Evolutionary conservation across 1,140 invertebrate genomes (phyloP), one percentile per base, ranked within the genome.

Genomic region (Penaeus chinensis): DNA sequence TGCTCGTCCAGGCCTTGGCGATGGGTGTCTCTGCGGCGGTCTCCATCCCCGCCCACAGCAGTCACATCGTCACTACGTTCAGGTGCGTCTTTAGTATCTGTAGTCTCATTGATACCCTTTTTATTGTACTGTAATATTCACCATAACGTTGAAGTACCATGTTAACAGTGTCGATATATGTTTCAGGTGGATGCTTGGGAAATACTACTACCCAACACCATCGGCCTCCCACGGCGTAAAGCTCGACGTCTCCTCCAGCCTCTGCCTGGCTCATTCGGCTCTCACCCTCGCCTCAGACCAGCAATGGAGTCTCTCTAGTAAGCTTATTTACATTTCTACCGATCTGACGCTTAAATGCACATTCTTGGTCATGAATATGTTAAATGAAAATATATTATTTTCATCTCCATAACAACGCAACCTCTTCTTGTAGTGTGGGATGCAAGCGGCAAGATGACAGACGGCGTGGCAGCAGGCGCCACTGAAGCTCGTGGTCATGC

Each of bases 231-330:
- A 24, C 22, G 10, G 24, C 5, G 16, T 54, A 2, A 54, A 54
- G 54, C n/a, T 60, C 4, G 77, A 85, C 37, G 42, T 85, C 16
- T 20, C 84, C 13, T 61, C 76, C 22, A 79, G 63, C 47, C 32
- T 85, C 20, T 85, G 84, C 62, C 62, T 85, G n/a, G 76, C 62
- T 60, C 84, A 85, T 20, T 85, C 84, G 18, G 77, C 77, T 32
- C 77, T 85, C 22, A 32, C 84, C 22, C 77, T 85, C 10, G 84
- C 60, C 18, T 85, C 84, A 3, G 63, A 62, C 42, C 84, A 85
- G 22, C 32, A 42, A 16, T 85, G 84, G 84, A 85, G 84, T 20
- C 22, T 54, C 63, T 66, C 61, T n/a, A 85, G 84, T 85, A 27
- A 85, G 76, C 54, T 54, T 11, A 54, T 54, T 47, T 54, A 54